These are phyloP conservation scores for Andrena minutula DNA, from an alignment of 2,888 invertebrate genomes.

Conservation along the genomic window DNA sequence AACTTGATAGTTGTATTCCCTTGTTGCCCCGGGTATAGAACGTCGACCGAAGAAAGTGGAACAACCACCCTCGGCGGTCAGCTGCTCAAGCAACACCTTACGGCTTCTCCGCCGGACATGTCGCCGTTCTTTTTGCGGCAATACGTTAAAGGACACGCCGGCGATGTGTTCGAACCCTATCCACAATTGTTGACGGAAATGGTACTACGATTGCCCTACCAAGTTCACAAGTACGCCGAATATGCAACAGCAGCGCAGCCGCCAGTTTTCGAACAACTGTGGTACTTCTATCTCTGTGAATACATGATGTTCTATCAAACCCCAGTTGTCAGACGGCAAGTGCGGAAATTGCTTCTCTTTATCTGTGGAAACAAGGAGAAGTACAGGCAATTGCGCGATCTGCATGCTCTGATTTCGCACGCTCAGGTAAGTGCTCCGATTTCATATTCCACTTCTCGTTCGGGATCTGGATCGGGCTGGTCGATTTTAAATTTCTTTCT, in stretches of 20 bases:
- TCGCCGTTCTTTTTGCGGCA: constrained; percentile 97
- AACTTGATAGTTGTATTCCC: not conserved
- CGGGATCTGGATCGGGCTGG: no score
- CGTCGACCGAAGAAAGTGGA: constrained; percentile 82
- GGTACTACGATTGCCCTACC: constrained; percentile 96
- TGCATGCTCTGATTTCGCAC: constrained; percentile 96
- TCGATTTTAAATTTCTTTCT: not conserved
- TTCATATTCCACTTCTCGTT: not conserved
- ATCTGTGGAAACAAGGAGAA: constrained; percentile 98
- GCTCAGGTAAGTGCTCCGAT: constrained; percentile 87
- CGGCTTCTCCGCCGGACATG: constrained; percentile 96
- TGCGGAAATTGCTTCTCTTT: constrained; percentile 95
- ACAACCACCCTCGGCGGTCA: constrained; percentile 87
- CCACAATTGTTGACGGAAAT: constrained; percentile 98
- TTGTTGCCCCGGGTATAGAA: constrained; percentile 56
- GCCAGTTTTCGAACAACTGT: constrained; percentile 86
- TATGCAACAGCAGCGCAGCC: constrained; percentile 75
- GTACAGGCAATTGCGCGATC: constrained; percentile 96
- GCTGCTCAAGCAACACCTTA: constrained; percentile 93
- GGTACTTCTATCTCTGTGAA: constrained; percentile 94
- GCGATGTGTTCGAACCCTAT: constrained; percentile 97
- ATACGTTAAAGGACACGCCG: constrained; percentile 95
- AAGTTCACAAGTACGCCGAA: constrained; percentile 92
- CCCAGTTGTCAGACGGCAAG: constrained; percentile 95
- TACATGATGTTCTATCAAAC: constrained; percentile 98